A percentile compares a stretch with the other conserved stretches of the same genome.
These are phyloP conservation scores for Furcifer pardalis DNA, from an alignment of 2,797 vertebrate genomes.

Conservation along the genomic window DNA sequence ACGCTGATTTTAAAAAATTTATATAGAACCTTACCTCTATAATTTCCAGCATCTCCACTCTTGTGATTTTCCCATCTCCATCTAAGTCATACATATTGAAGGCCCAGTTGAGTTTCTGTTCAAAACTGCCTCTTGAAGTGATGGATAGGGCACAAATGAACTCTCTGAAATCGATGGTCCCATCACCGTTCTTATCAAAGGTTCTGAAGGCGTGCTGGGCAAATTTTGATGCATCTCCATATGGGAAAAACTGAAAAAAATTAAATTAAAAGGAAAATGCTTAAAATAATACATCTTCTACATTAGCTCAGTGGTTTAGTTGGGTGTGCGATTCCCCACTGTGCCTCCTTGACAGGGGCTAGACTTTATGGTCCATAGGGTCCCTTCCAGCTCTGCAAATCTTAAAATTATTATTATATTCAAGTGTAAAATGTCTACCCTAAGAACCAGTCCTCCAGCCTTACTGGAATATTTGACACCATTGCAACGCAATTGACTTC, in stretches of 20 bases:
- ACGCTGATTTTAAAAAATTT: not conserved
- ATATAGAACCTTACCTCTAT: constrained; percentile 87
- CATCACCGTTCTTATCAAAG: constrained; percentile 98
- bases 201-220: constrained; percentile 98
- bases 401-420: not conserved
- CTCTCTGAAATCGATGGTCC: constrained; percentile 99
- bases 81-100: constrained; percentile 99
- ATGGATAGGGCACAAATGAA: constrained; percentile 99
- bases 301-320: too few relatives aligned
- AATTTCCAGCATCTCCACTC: constrained; percentile 99
- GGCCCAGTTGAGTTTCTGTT: constrained; percentile 99
- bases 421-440: not conserved
- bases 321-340: too few relatives aligned
- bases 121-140: constrained; percentile 97
- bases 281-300: not conserved
- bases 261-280: constrained; percentile 25
- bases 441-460: not conserved
- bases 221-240: constrained; percentile 97
- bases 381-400: too few relatives aligned
- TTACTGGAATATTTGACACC: not conserved
- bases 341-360: too few relatives aligned
- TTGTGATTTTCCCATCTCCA: constrained; percentile 97
- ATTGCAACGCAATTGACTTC: not conserved
- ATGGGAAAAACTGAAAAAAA: constrained; percentile 93
- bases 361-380: too few relatives aligned